Percentiles rank a stretch among this genome's conserved stretches.
Conservation (phyloP, 2,797 vertebrate genomes). For the Hydrocynus forskahlii region DNA sequence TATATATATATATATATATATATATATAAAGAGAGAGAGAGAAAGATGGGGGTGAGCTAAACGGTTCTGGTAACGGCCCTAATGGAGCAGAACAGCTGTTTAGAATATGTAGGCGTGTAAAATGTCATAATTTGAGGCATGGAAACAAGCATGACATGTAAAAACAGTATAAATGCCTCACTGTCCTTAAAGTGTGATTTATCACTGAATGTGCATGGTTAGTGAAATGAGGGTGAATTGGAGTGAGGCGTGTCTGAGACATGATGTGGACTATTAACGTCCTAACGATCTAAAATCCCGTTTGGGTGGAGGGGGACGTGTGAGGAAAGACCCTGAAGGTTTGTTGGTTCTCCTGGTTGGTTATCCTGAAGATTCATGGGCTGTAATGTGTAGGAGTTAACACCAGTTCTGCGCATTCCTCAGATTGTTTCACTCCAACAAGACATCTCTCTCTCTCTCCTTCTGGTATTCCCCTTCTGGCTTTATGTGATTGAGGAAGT, state of each 20-base stretch:
- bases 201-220: too few relatives aligned
- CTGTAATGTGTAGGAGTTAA: constrained; percentile 70
- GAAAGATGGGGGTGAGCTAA: too few relatives aligned
- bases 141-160: too few relatives aligned
- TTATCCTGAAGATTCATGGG: constrained; percentile 27
- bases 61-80: too few relatives aligned
- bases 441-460: not conserved
- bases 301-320: not conserved
- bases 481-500: too few relatives aligned
- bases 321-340: not conserved
- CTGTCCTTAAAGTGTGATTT: not conserved
- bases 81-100: too few relatives aligned
- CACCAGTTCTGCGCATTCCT: constrained; percentile 74
- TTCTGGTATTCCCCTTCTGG: not conserved
- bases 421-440: constrained; percentile 67
- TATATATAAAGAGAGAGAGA: too few relatives aligned
- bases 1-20: too few relatives aligned
- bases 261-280: not conserved
- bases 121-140: too few relatives aligned
- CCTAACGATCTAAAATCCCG: not conserved
- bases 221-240: not conserved
- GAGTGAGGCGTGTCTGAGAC: not conserved
- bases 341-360: not conserved
- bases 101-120: too few relatives aligned
- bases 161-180: too few relatives aligned